Evolutionary conservation across 2,113 vertebrate species (phyloP).

Genomic region (Lota lota): DNA sequence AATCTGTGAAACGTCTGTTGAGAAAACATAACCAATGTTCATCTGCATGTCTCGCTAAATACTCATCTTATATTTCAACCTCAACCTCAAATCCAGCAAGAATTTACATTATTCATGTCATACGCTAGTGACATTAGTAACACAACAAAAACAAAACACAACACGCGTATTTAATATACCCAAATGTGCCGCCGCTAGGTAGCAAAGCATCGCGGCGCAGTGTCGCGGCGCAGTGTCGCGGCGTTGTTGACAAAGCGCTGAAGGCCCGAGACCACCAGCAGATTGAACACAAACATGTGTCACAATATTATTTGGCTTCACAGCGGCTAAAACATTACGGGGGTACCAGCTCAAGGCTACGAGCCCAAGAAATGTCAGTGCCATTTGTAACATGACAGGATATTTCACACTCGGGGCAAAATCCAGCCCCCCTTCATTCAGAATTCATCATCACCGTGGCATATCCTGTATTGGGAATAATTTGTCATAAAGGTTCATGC

Average conservation of each 20-base stretch:
- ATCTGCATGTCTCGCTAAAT: too few relatives aligned
- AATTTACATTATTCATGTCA: too few relatives aligned
- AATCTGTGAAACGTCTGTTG: too few relatives aligned
- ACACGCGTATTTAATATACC: too few relatives aligned
- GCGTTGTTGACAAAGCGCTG: neutral
- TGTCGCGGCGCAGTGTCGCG: too few relatives aligned
- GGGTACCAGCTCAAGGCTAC: constrained; percentile 20
- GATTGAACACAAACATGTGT: neutral
- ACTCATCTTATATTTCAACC: too few relatives aligned
- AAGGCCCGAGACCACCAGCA: constrained; percentile 15
- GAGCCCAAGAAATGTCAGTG: constrained; percentile 25
- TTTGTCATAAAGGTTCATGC: neutral
- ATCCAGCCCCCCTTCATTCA: constrained; percentile 6
- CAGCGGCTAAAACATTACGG: constrained; percentile 30
- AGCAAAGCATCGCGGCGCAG: too few relatives aligned
- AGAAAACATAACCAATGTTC: too few relatives aligned
- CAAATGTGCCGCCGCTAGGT: too few relatives aligned
- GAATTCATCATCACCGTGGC: neutral
- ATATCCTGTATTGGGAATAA: constrained; percentile 4
- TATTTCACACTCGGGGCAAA: constrained; percentile 26
- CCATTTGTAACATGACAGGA: constrained; percentile 29
- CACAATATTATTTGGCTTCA: neutral
- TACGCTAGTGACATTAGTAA: too few relatives aligned
- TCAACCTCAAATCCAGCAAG: too few relatives aligned
- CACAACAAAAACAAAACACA: too few relatives aligned